Conservation (phyloP, 2,888 invertebrate species). For the Tubulanus polymorphus region DNA sequence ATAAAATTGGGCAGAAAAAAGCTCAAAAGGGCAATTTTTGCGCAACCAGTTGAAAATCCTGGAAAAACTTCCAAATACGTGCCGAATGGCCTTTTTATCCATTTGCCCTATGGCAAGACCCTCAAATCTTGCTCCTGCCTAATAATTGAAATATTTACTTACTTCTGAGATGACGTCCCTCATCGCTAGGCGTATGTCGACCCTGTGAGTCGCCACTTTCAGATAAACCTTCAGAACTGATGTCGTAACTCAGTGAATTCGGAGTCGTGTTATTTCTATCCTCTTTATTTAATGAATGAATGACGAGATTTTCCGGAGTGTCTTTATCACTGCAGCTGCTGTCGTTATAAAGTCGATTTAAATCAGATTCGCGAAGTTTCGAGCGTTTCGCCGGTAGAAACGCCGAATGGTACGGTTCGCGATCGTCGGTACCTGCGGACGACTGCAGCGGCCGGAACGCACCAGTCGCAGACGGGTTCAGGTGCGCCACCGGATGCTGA, state of each 20-base stretch:
- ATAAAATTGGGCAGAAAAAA: no score
- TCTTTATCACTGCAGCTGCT: neutral
- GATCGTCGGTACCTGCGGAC: conserved; percentile 20
- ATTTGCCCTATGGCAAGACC: no score
- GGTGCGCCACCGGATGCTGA: conserved; percentile 30
- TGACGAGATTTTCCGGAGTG: neutral
- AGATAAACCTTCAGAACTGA: conserved; percentile 38
- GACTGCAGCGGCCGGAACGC: conserved; percentile 39
- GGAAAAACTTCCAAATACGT: no score
- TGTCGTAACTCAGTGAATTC: conserved; percentile 30
- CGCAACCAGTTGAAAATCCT: no score
- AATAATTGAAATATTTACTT: no score
- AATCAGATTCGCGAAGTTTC: conserved; percentile 25
- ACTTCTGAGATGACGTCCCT: conserved; percentile 41
- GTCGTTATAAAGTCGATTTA: neutral
- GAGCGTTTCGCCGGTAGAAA: conserved; percentile 41
- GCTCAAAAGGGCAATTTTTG: no score
- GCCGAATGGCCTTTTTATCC: no score
- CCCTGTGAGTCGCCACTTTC: conserved; percentile 34
- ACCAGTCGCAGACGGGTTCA: conserved; percentile 31
- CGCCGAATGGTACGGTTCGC: conserved; percentile 36
- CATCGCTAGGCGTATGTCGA: conserved; percentile 38
- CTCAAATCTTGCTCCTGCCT: no score
- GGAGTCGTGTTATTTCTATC: no score
- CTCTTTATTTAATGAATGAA: neutral